Percentiles rank a stretch among this genome's conserved stretches.
Evolutionary conservation across 2,888 invertebrate species (phyloP).

Genomic region (Rhaphigaster nebulosa): DNA sequence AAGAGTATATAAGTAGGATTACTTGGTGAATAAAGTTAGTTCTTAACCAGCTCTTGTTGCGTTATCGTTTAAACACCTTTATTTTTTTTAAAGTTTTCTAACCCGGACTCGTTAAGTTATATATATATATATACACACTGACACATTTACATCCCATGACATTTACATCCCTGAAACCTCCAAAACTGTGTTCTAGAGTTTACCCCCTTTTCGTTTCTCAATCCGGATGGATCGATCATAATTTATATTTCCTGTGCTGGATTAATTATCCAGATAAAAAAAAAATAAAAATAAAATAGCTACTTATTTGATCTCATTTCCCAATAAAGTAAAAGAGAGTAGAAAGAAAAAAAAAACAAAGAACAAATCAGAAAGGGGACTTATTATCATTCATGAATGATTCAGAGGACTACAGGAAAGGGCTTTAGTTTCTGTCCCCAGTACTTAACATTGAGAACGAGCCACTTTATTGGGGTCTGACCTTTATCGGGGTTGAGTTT

Average conservation of each 20-base stretch:
- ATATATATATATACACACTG: no score
- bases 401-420: neutral
- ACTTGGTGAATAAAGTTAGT: no score
- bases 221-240: neutral
- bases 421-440: neutral
- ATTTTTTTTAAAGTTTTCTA: no score
- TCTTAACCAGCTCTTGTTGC: no score
- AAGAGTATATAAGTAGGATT: no score
- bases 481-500: neutral
- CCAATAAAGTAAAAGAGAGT: constrained; percentile 11
- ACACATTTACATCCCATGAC: no score
- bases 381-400: constrained; percentile 35
- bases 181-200: neutral
- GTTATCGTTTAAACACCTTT: no score
- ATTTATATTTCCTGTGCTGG: neutral
- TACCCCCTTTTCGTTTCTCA: neutral
- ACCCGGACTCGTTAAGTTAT: no score
- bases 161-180: no score
- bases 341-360: neutral
- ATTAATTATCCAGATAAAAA: neutral
- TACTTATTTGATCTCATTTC: constrained; percentile 3
- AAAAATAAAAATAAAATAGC: neutral
- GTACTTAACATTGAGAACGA: constrained; percentile 21
- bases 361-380: constrained; percentile 6
- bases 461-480: constrained; percentile 18